phyloP scores from a whole-genome alignment of 1,140 invertebrate genomes.

The Hetaerina americana region DNA sequence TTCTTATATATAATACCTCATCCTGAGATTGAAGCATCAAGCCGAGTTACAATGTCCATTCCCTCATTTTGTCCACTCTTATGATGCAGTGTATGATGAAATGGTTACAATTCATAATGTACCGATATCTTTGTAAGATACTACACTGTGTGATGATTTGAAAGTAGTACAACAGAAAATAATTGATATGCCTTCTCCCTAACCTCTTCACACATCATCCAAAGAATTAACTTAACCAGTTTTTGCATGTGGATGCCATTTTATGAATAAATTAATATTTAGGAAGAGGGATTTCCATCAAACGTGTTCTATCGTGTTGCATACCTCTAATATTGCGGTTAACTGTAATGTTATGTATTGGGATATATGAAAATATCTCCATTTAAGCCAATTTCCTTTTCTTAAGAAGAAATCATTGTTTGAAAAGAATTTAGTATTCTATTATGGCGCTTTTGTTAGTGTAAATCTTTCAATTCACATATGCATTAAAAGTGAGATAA shows the following conservation, averaged over 20 bases:
- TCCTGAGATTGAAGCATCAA: not conserved
- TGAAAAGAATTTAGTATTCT: not conserved
- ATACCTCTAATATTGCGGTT: not conserved
- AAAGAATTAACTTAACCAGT: not conserved
- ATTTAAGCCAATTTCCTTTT: too few relatives aligned
- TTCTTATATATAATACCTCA: not conserved
- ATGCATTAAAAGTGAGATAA: too few relatives aligned
- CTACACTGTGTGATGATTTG: not conserved
- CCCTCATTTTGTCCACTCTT: not conserved
- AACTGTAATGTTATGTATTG: not conserved
- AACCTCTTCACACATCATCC: not conserved
- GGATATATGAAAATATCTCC: too few relatives aligned
- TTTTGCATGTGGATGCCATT: not conserved
- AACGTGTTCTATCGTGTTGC: not conserved
- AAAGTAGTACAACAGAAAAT: not conserved
- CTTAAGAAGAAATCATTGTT: not conserved
- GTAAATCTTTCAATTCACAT: too few relatives aligned
- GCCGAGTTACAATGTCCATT: not conserved
- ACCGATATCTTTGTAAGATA: not conserved
- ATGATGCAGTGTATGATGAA: not conserved
- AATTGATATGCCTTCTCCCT: not conserved
- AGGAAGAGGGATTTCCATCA: not conserved
- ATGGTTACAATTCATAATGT: not conserved
- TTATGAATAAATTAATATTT: slow-evolving; percentile 1
- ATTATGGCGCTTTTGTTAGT: not conserved